Evolutionary conservation across 2,888 invertebrate genomes (phyloP).

Genomic region (Pollenia labialis): DNA sequence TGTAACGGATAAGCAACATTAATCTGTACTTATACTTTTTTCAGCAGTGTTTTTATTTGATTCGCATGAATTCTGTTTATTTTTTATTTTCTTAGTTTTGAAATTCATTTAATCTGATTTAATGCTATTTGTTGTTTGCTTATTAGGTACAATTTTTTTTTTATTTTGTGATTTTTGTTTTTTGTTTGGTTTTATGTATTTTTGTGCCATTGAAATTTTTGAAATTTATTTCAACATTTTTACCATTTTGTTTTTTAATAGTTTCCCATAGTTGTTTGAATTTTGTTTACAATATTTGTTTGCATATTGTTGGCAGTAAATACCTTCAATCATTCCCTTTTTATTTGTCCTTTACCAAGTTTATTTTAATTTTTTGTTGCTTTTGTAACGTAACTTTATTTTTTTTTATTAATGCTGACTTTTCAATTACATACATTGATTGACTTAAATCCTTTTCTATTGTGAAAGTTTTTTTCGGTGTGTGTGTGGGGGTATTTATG

Average conservation of each 20-base stretch:
- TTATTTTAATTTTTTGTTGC: background rate
- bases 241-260: conserved; percentile 25
- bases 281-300: conserved; percentile 47
- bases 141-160: conserved; percentile 49
- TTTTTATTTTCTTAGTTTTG: conserved; percentile 10
- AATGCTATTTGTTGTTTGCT: conserved; percentile 67
- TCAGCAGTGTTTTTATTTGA: background rate
- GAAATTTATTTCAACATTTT: background rate
- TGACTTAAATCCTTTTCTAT: conserved; percentile 52
- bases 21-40: too few relatives aligned
- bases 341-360: background rate
- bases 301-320: conserved; percentile 16
- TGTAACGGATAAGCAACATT: too few relatives aligned
- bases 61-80: conserved; percentile 22
- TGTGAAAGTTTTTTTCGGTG: background rate
- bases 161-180: background rate
- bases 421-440: conserved; percentile 54
- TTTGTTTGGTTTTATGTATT: conserved; percentile 14
- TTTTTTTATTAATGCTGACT: conserved; percentile 50
- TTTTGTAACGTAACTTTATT: conserved; percentile 2
- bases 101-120: conserved; percentile 69
- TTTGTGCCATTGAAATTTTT: conserved; percentile 31
- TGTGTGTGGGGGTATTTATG: background rate
- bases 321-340: background rate
- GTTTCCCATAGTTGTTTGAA: conserved; percentile 20